phyloP scores from a whole-genome alignment of 2,888 invertebrate species.

The Rhagonycha lutea region DNA sequence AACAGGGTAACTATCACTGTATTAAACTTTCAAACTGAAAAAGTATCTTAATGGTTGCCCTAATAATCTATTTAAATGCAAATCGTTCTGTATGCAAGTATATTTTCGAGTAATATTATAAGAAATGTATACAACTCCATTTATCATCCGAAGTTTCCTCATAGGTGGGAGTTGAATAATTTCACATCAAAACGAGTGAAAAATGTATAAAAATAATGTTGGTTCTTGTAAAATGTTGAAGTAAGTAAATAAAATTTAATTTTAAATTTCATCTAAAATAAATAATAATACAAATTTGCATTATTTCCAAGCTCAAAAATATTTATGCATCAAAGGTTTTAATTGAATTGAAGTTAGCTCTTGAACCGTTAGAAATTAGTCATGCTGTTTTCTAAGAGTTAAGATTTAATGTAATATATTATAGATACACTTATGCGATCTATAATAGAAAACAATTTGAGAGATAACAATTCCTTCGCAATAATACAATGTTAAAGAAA shows the following conservation, averaged over 20 bases:
- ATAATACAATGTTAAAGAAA: not conserved
- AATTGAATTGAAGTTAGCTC: not conserved
- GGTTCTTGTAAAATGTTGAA: not conserved
- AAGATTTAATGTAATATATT: not conserved
- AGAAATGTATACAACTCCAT: not conserved
- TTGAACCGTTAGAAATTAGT: not conserved
- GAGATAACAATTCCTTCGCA: not conserved
- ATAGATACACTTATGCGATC: not conserved
- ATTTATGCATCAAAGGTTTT: not conserved
- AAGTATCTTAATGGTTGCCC: not conserved
- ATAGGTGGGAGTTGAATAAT: slow-evolving; percentile 1
- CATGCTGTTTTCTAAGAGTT: not conserved
- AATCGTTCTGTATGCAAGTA: not conserved
- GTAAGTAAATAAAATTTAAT: not conserved
- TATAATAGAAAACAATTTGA: not conserved
- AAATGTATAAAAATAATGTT: not conserved
- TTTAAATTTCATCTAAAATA: not conserved
- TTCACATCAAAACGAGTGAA: slow-evolving; percentile 1
- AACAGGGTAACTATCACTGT: not conserved
- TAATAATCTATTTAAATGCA: not conserved
- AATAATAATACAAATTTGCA: not conserved
- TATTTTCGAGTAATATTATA: not conserved
- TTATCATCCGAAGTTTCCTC: not conserved
- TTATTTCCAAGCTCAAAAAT: not conserved
- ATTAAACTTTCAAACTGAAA: not conserved